Evolutionary conservation across 1,140 invertebrate genomes (phyloP).

Genomic region (Papilio helenus): DNA sequence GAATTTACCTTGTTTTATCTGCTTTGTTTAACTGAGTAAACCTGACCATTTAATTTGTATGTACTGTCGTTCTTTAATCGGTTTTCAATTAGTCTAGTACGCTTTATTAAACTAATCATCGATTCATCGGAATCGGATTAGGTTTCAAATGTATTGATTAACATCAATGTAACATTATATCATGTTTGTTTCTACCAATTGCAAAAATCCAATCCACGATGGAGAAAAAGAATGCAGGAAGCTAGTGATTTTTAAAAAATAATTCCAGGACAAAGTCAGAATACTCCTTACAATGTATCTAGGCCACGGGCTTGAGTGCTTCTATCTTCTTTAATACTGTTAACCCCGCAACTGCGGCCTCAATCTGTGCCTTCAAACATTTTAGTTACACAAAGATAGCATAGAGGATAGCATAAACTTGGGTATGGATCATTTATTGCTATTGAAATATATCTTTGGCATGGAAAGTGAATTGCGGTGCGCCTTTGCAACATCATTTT

Average conservation of each 20-base stretch:
- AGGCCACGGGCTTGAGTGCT: background rate
- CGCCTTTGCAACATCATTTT: slow-evolving; percentile 48
- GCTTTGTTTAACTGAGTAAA: background rate
- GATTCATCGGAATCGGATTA: background rate
- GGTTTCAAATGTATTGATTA: background rate
- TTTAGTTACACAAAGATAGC: slow-evolving; percentile 8
- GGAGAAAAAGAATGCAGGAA: background rate
- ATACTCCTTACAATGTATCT: background rate
- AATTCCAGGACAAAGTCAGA: background rate
- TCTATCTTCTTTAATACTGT: background rate
- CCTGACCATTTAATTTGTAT: background rate
- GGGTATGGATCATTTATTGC: slow-evolving; percentile 23
- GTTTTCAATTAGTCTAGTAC: background rate
- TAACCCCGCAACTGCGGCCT: background rate
- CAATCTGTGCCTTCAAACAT: background rate
- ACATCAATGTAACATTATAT: background rate
- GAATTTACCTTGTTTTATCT: background rate
- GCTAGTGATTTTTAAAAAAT: background rate
- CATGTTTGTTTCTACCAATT: background rate
- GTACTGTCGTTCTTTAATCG: background rate
- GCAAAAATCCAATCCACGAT: too few species aligned
- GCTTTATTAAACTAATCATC: background rate
- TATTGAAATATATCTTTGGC: slow-evolving; percentile 16
- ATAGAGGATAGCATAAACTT: slow-evolving; percentile 10
- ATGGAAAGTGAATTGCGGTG: slow-evolving; percentile 34